Evolutionary conservation across 1,140 invertebrate genomes (phyloP), one percentile per base, ranked within the genome.

Genomic region (Protaetia brevitarsis): DNA sequence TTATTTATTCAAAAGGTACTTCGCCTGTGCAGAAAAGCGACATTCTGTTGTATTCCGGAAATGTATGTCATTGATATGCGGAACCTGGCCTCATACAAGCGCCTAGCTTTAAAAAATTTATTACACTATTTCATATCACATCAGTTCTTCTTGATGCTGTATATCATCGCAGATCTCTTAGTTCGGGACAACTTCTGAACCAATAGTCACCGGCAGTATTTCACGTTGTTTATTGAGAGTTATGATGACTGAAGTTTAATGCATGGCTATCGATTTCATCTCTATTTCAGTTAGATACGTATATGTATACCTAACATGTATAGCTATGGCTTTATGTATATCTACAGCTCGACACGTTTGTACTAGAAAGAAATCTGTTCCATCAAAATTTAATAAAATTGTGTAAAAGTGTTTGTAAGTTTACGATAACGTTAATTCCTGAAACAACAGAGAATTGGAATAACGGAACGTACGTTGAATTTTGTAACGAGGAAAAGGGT

Each of bases 171-270:
- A 27, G n/a, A 56, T 27, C 36, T 51, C 26, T 56, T 41, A 29
- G 29, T 34, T 26, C 36, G 62, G 36, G 62, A 64, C 62, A 64
- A 56, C 60, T 64, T 64, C 62, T 64, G 62, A 26, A 11, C 62
- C 36, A 64, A 64, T 64, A 64, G 34, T 56, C 62, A 26, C 10
- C 19, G 62, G 62, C 21, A 13, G 60, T 68, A 68, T 68, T 68
- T 68, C 64, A 68, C 27, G 11, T 56, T 41, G 67, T 27, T 68
- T 68, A 68, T 66, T 64, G 67, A 68, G 67, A 68, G 67, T 68
- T 68, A 68, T 68, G 67, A 68, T 65, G 64, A 66, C 59, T 68
- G 67, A 64, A 65, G 58, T 45, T 65, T 68, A 68, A 68, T 66
- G 63, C 59, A 68, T 64, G 13, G 23, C 26, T 34, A 37, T 61